phyloP scores from a whole-genome alignment of 2,113 vertebrate species.

The Callipepla squamata region DNA sequence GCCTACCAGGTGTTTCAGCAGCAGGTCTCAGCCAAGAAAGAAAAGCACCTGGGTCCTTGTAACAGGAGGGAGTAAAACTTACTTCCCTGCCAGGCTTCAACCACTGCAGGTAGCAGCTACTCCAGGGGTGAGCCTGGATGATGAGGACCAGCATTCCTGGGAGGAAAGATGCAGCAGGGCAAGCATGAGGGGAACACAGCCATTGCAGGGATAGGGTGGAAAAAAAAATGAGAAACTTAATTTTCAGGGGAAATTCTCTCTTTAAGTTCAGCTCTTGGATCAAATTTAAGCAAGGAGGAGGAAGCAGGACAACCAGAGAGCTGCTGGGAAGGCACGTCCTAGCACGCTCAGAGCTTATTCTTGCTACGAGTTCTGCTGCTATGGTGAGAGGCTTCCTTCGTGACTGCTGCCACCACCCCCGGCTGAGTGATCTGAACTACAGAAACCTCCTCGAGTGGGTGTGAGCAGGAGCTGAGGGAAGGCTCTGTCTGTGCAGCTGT shows the following conservation, averaged over 20 bases:
- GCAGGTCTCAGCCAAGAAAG: not conserved
- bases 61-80: not conserved
- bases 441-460: not conserved
- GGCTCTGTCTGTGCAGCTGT: not conserved
- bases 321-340: not conserved
- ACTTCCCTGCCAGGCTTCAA: not conserved
- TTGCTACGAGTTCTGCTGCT: not conserved
- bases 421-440: not conserved
- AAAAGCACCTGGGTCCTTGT: not conserved
- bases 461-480: not conserved
- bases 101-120: not conserved
- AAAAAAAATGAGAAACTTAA: not conserved
- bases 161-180: not conserved
- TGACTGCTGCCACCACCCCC: not conserved
- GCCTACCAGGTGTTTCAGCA: constrained; percentile 26
- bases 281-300: not conserved
- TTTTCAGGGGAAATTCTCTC: not conserved
- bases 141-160: not conserved
- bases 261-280: not conserved
- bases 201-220: accelerated
- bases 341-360: not conserved
- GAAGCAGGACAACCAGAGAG: not conserved
- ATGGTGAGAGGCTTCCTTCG: not conserved
- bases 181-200: not conserved
- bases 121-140: not conserved